Base-by-base conservation (phyloP, 1,140 invertebrate species). In the Megalonaias nervosa region DNA sequence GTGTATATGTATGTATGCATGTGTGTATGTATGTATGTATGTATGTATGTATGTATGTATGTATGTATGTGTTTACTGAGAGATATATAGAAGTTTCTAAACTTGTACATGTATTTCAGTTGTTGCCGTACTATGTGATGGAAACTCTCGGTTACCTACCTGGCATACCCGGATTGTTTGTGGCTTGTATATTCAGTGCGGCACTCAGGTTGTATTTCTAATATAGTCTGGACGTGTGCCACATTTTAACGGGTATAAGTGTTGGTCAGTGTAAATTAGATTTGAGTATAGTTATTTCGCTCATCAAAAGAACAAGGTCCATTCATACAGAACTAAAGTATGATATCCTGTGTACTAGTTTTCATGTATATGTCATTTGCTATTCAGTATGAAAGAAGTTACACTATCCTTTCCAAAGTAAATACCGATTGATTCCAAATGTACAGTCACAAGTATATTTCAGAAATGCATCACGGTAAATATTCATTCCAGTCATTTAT, bases 131-230 rank as follows among this genome's bases (percentile, higher is more conserved):
- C 90, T 94, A 26, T 96, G 95, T 97, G 2, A 95, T 97, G 90
- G 93, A 95, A 77, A 93, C 93, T 15, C 93, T 97, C 90, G 94
- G 95, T 81, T 74, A 92, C 21, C 89, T 94, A 15, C 93, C 93
- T 11, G 96, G 96, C 3, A 88, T 97, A 4, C 94, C 96, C 0
- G 96, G 97, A 13, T 94, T 98, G 77, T 98, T 98, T 88, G 95
- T 97, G 0, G 95, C 96, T 5, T 95, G 96, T 65, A 94, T 97
- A 66, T 96, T 96, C 83, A 95, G 94, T 85, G 96, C 95, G 1
- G 94, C 95, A 0, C 91, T 98, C 2, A 96, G 94, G 94, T 94
- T 31, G 26, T 77, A 21, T 3, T 17, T 15, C 17, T 13, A 56
- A 16, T 5, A 70, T 16, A 57, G 3, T 26, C 26, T 19, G 68